Conservation (phyloP, 1,140 invertebrate genomes). For the Thaumatotibia leucotreta region DNA sequence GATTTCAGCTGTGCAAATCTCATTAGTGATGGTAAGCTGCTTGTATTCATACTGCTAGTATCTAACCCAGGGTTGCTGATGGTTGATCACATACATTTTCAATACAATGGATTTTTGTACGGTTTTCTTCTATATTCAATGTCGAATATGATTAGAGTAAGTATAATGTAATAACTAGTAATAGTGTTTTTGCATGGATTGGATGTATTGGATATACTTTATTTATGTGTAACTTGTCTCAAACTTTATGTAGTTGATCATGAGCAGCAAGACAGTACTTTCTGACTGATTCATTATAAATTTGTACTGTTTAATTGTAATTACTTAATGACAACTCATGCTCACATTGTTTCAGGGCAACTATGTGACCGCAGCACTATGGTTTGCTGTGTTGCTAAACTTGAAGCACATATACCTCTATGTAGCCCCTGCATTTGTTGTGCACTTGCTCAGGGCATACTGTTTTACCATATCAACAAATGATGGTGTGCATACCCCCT, state of each 20-base stretch:
- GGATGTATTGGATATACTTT: too few species aligned
- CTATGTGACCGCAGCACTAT: constrained; percentile 85
- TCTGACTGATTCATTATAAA: background rate
- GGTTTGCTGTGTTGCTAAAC: constrained; percentile 94
- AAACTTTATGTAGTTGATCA: too few species aligned
- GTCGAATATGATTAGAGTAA: constrained; percentile 75
- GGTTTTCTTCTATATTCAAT: constrained; percentile 95
- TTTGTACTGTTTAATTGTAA: too few species aligned
- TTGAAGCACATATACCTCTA: constrained; percentile 99
- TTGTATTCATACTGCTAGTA: constrained; percentile 78
- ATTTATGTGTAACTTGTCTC: too few species aligned
- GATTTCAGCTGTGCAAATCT: constrained; percentile 56
- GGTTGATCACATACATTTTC: constrained; percentile 99
- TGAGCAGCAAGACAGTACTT: too few species aligned
- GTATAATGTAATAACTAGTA: background rate
- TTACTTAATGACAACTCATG: too few species aligned
- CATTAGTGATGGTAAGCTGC: constrained; percentile 56
- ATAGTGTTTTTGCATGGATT: background rate
- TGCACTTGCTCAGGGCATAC: constrained; percentile 92
- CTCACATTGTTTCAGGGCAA: constrained; percentile 80
- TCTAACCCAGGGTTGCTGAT: constrained; percentile 93
- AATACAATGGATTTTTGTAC: constrained; percentile 98
- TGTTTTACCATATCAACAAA: constrained; percentile 80
- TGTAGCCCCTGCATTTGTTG: constrained; percentile 94
- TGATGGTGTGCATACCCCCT: constrained; percentile 60